Base-by-base conservation (phyloP, 2,888 invertebrate species). In the Odontothrips loti region DNA sequence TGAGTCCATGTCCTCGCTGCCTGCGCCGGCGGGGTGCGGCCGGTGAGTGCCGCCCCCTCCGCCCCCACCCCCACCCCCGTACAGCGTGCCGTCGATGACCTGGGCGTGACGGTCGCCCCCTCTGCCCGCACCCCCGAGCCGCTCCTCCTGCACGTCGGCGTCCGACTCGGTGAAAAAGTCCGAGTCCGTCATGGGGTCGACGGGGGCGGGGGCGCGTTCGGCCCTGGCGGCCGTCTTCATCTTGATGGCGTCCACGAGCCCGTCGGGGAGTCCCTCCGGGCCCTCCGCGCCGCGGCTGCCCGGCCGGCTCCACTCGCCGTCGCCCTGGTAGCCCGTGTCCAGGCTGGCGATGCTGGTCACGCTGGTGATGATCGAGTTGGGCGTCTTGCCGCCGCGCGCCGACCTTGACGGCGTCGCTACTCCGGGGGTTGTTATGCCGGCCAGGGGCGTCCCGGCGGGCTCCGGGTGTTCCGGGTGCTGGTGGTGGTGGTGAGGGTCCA, bases 251-350 rank as follows among this genome's bases (percentile, higher is more conserved):
- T 12, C 10, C 6, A 27, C 23, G 58, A 20, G 58, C 15, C 58
- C 51, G 51, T 20, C 51, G 6, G 51, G 51, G 6, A 17, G 51
- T 2, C 6, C 51, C 15, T 51, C 83, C 84, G 12, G 51, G 6
- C 79, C 34, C 78, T 95, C 94, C 58, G 93, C 93, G 80, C 93
- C 93, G 83, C 95, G 91, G 85, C 95, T 95, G 0, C 94, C 95
- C 0, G 95, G 95, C 82, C 95, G 90, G 43, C 95, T 95, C 92
- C 95, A 95, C 88, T 95, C 95, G 9, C 95, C 95, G 87, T 95
- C 95, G 15, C 96, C 96, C 88, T 96, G 96, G 88, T 96, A 97
- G 78, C 97, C 97, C n/a, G 93, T 94, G 87, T 97, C 97, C 84
- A 96, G 90, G 87, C 96, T 97, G 47, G 95, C 95, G 83, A 95